Conservation (phyloP, 2,113 vertebrate genomes). For the Thamnaconus septentrionalis region DNA sequence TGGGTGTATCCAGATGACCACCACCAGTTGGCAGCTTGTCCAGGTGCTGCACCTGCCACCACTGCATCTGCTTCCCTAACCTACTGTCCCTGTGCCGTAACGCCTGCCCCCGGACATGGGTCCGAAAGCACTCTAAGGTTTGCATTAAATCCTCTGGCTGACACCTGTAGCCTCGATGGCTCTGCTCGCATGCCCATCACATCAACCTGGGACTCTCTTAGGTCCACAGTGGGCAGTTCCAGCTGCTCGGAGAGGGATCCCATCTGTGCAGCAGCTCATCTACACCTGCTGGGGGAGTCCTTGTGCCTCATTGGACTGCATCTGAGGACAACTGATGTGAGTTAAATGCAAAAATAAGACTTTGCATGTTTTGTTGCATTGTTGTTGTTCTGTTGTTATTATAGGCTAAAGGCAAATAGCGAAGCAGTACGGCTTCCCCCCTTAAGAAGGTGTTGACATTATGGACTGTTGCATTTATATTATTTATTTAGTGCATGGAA, state of each 20-base stretch:
- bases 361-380: background rate
- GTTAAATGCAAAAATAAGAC: conserved; percentile 14
- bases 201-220: conserved; percentile 31
- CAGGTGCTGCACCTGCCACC: conserved; percentile 15
- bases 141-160: conserved; percentile 1
- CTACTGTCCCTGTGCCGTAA: too few species aligned
- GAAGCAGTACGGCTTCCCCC: too few species aligned
- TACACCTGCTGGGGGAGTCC: conserved; percentile 93
- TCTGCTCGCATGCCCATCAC: conserved; percentile 3
- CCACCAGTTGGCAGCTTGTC: background rate
- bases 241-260: conserved; percentile 76
- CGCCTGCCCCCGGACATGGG: too few species aligned
- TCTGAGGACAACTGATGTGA: conserved; percentile 91
- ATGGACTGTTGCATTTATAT: background rate
- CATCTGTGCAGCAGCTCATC: conserved; percentile 89
- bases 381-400: background rate
- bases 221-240: conserved; percentile 77
- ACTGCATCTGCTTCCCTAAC: background rate
- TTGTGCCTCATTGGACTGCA: conserved; percentile 91
- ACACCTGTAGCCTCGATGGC: conserved; percentile 12
- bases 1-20: background rate
- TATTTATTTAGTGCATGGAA: background rate
- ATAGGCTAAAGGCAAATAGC: background rate
- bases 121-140: too few species aligned
- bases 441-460: too few species aligned